Evolutionary conservation across 2,797 vertebrate genomes (phyloP).

Genomic region (Syngnathus acus): DNA sequence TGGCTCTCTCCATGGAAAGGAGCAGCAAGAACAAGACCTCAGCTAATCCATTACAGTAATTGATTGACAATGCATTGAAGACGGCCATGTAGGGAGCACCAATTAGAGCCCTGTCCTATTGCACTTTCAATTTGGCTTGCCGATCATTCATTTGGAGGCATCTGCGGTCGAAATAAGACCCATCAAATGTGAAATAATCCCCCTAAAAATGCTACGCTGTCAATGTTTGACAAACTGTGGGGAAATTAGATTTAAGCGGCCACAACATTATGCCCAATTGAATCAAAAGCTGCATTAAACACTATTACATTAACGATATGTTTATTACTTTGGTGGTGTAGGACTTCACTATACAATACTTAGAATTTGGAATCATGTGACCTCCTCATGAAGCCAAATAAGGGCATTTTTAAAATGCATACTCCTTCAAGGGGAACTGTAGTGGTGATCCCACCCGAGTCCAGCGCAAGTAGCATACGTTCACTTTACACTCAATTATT

Average conservation of each 20-base stretch:
- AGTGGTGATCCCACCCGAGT: neutral
- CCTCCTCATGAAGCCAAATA: neutral
- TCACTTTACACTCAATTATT: neutral
- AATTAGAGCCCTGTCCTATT: conserved; percentile 77
- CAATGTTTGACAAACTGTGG: conserved; percentile 31
- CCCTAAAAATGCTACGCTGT: conserved; percentile 13
- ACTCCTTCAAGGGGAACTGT: neutral
- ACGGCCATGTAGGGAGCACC: conserved; percentile 81
- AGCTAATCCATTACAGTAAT: conserved; percentile 94
- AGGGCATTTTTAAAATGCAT: neutral
- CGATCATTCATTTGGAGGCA: conserved; percentile 60
- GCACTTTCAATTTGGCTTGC: conserved; percentile 75
- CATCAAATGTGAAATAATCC: conserved; percentile 26
- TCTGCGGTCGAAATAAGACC: conserved; percentile 19
- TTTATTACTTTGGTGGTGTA: neutral
- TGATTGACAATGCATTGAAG: conserved; percentile 86
- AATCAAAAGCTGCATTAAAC: conserved; percentile 1
- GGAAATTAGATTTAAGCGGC: conserved; percentile 1
- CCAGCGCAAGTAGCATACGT: neutral
- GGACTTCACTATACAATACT: neutral
- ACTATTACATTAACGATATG: neutral
- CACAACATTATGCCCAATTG: neutral
- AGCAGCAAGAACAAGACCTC: conserved; percentile 82
- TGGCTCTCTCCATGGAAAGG: conserved; percentile 91
- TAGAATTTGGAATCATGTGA: neutral